phyloP scores from a whole-genome alignment of 2,797 vertebrate species.

The Poeciliopsis presidionis region DNA sequence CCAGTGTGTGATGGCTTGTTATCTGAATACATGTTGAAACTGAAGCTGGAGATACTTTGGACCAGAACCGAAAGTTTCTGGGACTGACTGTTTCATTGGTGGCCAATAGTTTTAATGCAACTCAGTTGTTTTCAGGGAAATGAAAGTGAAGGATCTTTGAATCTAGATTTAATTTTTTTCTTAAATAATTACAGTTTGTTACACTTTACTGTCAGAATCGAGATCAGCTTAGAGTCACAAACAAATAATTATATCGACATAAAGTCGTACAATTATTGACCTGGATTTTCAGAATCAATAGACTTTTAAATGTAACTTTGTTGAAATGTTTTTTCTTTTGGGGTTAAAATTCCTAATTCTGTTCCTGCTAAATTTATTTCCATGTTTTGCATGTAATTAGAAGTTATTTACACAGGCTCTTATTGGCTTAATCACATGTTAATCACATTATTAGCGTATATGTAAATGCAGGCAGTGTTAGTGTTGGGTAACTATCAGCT shows the following conservation, averaged over 20 bases:
- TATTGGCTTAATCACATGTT: conserved; percentile 34
- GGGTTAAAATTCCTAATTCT: not conserved
- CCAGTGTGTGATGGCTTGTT: conserved; percentile 4
- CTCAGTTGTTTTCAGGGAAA: not conserved
- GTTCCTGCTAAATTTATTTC: not conserved
- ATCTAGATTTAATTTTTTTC: not conserved
- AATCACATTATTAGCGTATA: conserved; percentile 33
- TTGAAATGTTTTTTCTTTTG: not conserved
- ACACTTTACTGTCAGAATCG: not conserved
- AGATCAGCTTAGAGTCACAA: not conserved
- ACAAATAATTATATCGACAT: not conserved
- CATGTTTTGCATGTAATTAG: conserved; percentile 27
- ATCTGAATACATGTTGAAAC: conserved; percentile 11
- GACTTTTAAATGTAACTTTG: not conserved
- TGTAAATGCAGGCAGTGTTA: conserved; percentile 16
- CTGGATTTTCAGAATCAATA: not conserved
- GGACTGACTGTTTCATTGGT: not conserved
- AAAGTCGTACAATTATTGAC: not conserved
- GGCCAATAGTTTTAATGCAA: not conserved
- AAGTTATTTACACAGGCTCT: conserved; percentile 42
- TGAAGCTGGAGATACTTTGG: conserved; percentile 4
- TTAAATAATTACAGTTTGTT: not conserved
- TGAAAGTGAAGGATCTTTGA: not conserved
- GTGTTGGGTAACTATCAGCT: conserved; percentile 16
- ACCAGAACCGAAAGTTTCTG: not conserved